Evolutionary conservation across 1,140 invertebrate genomes (phyloP), one percentile per base, ranked within the genome.

Genomic region (Centruroides vittatus): DNA sequence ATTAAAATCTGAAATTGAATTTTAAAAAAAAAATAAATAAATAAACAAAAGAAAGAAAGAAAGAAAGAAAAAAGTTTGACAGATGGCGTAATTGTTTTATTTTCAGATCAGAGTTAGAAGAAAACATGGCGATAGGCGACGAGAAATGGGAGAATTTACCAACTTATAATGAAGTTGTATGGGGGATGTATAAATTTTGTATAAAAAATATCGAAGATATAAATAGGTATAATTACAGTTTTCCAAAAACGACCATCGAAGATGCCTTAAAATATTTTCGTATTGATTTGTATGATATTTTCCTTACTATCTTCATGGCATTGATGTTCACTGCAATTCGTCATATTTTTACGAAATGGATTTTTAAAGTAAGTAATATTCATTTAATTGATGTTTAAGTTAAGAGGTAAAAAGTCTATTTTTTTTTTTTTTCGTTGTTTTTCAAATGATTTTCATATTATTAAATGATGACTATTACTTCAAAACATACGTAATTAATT

Each of bases 321-420:
- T 51, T 63, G 56, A 47, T 59, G 56, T 63, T 57, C 57, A 59
- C 61, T 13, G 35, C 53, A 51, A 48, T 59, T n/a, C 52, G 61
- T 48, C 23, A 59, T 47, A 47, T 63, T 34, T 50, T 53, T 50
- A 59, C 57, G 8, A 49, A 63, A 59, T 47, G 48, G 36, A 59
- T 63, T 57, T 63, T 63, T 58, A 63, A 63, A 57, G 61, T 63
- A 52, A 63, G 50, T 23, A 23, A 23, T 23, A 23, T 23, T 23
- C 23, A 23, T 23, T 23, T 23, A 23, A 23, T 23, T 23, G 23
- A 23, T 23, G 23, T 23, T 23, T 23, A 23, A 23, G 23, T 23
- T 23, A 23, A 23, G 23, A 23, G 23, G 2, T 23, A 23, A 23
- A 23, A 23, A 23, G 23, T 23, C 23, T 23, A 23, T 23, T 23